Percentiles rank a stretch among this genome's conserved stretches.
phyloP scores from a whole-genome alignment of 2,113 vertebrate species.

The Calonectris borealis region DNA sequence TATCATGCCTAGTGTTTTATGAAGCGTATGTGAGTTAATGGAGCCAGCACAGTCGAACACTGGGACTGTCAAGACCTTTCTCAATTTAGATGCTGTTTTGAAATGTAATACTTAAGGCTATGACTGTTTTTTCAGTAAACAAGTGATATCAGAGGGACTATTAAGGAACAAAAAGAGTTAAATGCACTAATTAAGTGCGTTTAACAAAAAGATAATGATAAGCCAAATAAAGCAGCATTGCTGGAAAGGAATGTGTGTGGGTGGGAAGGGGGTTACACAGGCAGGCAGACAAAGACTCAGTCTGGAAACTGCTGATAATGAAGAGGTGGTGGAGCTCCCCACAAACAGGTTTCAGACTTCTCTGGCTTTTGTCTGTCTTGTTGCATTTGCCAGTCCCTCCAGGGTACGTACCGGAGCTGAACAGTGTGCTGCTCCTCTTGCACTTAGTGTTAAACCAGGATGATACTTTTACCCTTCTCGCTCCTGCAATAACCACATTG shows the following conservation, averaged over 20 bases:
- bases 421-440: neutral
- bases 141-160: neutral
- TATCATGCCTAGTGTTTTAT: neutral
- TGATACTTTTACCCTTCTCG: neutral
- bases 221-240: slow-evolving; percentile 45
- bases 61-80: neutral
- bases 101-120: neutral
- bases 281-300: neutral
- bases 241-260: slow-evolving; percentile 56
- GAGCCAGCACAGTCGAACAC: fast-evolving
- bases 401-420: fast-evolving
- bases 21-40: neutral
- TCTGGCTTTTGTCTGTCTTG: neutral
- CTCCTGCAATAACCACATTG: neutral
- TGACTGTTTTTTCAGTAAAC: neutral
- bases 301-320: slow-evolving; percentile 6
- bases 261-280: slow-evolving; percentile 24
- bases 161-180: neutral
- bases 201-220: slow-evolving; percentile 33
- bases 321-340: neutral
- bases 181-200: slow-evolving; percentile 20
- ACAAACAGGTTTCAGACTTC: neutral
- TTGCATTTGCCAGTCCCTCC: neutral
- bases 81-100: neutral
- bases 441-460: neutral